A percentile compares a stretch with the other conserved stretches of the same genome.
Conservation (phyloP, 2,797 vertebrate species). For the Pelobates cultripes region DNA sequence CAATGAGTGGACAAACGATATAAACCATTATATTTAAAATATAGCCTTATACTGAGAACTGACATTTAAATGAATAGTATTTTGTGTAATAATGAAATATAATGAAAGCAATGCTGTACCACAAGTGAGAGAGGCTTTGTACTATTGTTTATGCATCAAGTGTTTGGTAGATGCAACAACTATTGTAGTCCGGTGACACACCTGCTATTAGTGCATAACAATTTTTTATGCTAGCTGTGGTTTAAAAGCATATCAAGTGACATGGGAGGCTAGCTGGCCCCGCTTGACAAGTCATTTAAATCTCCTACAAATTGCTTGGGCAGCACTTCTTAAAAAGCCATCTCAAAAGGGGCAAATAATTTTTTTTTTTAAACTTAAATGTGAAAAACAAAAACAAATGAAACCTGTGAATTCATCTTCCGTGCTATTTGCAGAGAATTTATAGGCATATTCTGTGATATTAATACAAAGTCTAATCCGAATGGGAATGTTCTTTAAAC, state of each 20-base stretch:
- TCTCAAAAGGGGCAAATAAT: slow-evolving; percentile 12
- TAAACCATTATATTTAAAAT: slow-evolving; percentile 46
- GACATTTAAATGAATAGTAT: slow-evolving; percentile 49
- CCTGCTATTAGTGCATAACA: slow-evolving; percentile 52
- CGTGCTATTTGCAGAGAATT: slow-evolving; percentile 11
- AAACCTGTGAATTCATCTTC: neutral
- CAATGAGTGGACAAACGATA: slow-evolving; percentile 34
- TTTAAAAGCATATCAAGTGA: slow-evolving; percentile 50
- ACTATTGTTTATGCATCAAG: slow-evolving; percentile 49
- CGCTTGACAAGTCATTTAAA: slow-evolving; percentile 42
- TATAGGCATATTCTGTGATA: neutral
- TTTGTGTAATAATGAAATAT: slow-evolving; percentile 42
- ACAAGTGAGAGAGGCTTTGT: slow-evolving; percentile 2
- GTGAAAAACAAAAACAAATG: slow-evolving; percentile 6
- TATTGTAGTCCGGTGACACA: slow-evolving; percentile 43
- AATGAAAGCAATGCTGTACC: slow-evolving; percentile 47
- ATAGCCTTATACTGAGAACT: slow-evolving; percentile 38
- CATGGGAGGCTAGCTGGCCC: slow-evolving; percentile 15
- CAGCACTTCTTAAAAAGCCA: slow-evolving; percentile 29
- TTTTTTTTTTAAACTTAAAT: slow-evolving; percentile 22
- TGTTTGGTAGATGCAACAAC: slow-evolving; percentile 43
- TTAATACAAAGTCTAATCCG: slow-evolving; percentile 5
- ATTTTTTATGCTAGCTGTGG: slow-evolving; percentile 50
- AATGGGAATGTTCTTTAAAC: neutral
- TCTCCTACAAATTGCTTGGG: slow-evolving; percentile 37